Base-by-base conservation (phyloP, 2,888 invertebrate genomes). In the Melanostoma mellinum region DNA sequence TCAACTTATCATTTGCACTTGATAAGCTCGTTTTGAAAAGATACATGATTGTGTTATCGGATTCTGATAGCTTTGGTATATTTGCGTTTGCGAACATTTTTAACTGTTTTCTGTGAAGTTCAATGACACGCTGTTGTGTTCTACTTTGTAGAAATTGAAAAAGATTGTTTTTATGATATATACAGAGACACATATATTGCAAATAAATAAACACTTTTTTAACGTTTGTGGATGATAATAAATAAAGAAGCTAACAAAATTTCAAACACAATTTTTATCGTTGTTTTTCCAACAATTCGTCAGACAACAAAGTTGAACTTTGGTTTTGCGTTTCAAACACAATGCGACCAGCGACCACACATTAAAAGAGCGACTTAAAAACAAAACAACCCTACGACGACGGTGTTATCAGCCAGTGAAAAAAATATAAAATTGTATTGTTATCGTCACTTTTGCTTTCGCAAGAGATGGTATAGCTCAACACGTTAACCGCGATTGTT, bases 261-360 rank as follows among this genome's bases (percentile, higher is more conserved):
- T 38, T 52, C 58, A 75, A 67, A 75, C 58, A 75, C 30, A 68
- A 53, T 44, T 10, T 58, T 55, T 46, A 56, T 61, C 69, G 10
- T 6, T 33, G 55, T 56, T 20, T 38, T 56, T 63, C 44, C 10
- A 46, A 32, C 32, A 67, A 48, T 76, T 55, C 46, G 69, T 81
- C 75, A 76, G 71, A 73, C 60, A 80, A 36, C 42, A 55, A 33
- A 33, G 55, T 58, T 63, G 80, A 65, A 74, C 80, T 65, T 81
- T 76, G 65, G 35, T 60, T 55, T 50, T 8, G 40, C 61, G 44
- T 58, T 65, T 58, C 42, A 65, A 58, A 61, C 33, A 33, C 10
- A 35, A n/a, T 52, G 52, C 52, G 35, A n/a, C 35, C 5, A 10
- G 30, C 9, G 36, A 10, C 6, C 38, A 4, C n/a, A 10, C 6